Evolutionary conservation across 2,113 vertebrate species (phyloP), one percentile per base, ranked within the genome.

Genomic region (Eulemur rufifrons): DNA sequence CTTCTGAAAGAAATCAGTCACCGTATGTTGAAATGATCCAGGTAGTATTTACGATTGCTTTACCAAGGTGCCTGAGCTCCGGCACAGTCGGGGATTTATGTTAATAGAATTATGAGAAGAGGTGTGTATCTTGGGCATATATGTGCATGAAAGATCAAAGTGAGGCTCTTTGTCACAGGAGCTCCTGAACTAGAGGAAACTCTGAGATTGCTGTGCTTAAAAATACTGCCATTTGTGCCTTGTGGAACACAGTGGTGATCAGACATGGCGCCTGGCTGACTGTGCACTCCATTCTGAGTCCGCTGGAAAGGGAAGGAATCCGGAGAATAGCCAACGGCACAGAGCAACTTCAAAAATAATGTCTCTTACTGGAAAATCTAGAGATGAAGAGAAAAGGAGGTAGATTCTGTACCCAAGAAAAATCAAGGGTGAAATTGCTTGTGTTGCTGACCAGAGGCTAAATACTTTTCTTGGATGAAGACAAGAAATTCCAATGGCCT

Each of bases 391-490:
- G 85, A 47, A 47, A 89, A 86, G 83, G 83, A 93, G 32, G 39
- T 69, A 23, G 32, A 27, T 2, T 74, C 56, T 66, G 66, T 59
- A 69, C 78, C 56, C 91, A 91, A 91, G 93, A 63, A 97, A 95
- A 95, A 82, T n/a, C 85, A 86, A 93, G 78, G 34, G 39, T 42
- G 21, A 95, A 93, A 54, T 92, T 92, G 52, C 87, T 77, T 37
- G 32, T 73, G 8, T 52, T 96, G 50, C 47, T 61, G 63, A 89
- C 63, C 34, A 66, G 76, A 91, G 56, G 29, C 77, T 56, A 76
- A 94, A 61, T 42, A 25, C 11, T 61, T 80, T 76, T 66, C 63
- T 91, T 91, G 56, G 86, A 91, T 63, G 23, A 45, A 56, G 82
- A 74, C 14, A n/a, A 59, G 77, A 5, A 47, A 73, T 93, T 86